Conservation (phyloP, 2,888 invertebrate species). For the Leucoma salicis region DNA sequence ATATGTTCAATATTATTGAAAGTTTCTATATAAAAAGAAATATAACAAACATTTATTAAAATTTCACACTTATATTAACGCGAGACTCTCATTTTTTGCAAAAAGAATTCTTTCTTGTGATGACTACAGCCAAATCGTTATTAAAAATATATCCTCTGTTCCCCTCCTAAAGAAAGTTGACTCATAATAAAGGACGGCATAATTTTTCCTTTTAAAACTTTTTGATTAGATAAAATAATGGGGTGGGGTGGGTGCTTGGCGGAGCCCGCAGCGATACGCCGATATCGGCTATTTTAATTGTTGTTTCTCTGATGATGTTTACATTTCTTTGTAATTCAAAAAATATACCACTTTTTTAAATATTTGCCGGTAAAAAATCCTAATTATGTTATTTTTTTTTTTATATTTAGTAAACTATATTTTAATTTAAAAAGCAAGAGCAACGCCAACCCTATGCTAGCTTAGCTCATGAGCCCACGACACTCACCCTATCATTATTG, state of each 20-base stretch:
- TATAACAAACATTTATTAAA: conserved; percentile 35
- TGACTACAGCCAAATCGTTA: conserved; percentile 71
- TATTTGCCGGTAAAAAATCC: conserved; percentile 33
- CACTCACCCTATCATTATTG: conserved; percentile 52
- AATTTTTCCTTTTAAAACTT: conserved; percentile 84
- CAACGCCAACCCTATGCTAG: conserved; percentile 35
- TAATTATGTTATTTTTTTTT: too few relatives aligned
- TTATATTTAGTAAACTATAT: too few relatives aligned
- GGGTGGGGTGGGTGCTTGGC: conserved; percentile 76
- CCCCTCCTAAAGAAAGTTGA: conserved; percentile 78
- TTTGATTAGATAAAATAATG: conserved; percentile 83
- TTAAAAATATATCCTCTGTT: conserved; percentile 78
- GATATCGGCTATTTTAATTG: conserved; percentile 80
- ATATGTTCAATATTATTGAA: neutral
- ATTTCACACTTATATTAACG: conserved; percentile 52
- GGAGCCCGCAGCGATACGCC: conserved; percentile 68
- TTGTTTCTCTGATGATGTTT: conserved; percentile 73
- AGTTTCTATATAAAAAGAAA: conserved; percentile 9
- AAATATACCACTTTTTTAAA: conserved; percentile 46
- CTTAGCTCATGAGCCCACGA: conserved; percentile 31
- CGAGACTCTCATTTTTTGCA: conserved; percentile 45
- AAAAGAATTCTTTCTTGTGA: conserved; percentile 51
- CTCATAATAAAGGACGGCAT: conserved; percentile 82
- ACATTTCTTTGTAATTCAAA: conserved; percentile 66
- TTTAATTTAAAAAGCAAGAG: conserved; percentile 48